Base-by-base conservation (phyloP, 2,888 invertebrate species). In the Acleris cristana region DNA sequence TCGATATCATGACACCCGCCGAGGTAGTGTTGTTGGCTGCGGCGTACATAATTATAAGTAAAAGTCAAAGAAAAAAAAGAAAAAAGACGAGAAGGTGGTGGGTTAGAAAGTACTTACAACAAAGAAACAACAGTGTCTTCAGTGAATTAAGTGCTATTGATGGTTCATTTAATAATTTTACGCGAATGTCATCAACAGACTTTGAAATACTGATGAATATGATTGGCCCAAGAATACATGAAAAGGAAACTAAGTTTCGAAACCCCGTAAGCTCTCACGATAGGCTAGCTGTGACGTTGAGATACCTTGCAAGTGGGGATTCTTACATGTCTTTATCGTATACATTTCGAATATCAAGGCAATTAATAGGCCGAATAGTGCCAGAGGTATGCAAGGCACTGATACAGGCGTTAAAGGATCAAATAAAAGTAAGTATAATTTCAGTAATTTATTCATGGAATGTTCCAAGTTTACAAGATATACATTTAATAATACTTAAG, bases 381-480 rank as follows among this genome's bases (percentile, higher is more conserved):
- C 56, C 56, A 34, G 56, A 56, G 19, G 56, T 56, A 14, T 51
- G 51, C 51, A 51, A 51, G 51, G 51, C 51, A 51, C 51, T 51
- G 51, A 56, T 56, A 56, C 56, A 56, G 56, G 56, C 56, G 56
- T 56, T 56, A 56, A 56, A 56, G 56, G 56, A 56, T 56, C 56
- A 56, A 56, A 56, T 56, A 56, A 44, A 56, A 56, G 56, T 56
- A 56, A 56, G 56, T 23, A 23, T 23, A 23, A 23, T 23, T 23
- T 23, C 23, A 23, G 23, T 23, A 23, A 23, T 23, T 23, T 23
- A 23, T 23, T 23, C 23, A 23, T 23, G 23, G 23, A 23, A 26
- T 26, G 26, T 26, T 26, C 26, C 26, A 26, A 26, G 26, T 7
- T 26, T 26, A 26, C 26, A 26, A 26, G 26, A 26, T 26, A 26